phyloP scores from a whole-genome alignment of 2,797 vertebrate species.

The Rhabdomys pumilio region DNA sequence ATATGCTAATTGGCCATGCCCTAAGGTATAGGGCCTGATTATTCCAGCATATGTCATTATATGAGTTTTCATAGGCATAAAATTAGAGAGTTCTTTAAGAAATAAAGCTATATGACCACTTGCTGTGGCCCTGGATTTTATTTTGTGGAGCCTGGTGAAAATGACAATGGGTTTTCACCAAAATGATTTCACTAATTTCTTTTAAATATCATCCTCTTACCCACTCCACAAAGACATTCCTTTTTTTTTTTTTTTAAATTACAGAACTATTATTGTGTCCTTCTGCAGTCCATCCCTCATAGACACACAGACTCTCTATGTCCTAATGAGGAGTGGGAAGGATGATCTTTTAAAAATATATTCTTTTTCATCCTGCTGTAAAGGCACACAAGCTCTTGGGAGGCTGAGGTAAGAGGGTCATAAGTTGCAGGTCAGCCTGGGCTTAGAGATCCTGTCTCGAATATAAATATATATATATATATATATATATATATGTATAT shows the following conservation, averaged over 20 bases:
- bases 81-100: constrained; percentile 59
- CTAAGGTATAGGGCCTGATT: constrained; percentile 66
- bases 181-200: constrained; percentile 12
- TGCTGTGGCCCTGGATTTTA: background rate
- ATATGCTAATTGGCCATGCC: constrained; percentile 37
- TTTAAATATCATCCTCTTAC: constrained; percentile 2
- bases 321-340: background rate
- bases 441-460: background rate
- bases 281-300: background rate
- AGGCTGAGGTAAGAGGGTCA: background rate
- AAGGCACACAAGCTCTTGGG: background rate
- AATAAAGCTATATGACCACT: constrained; percentile 8
- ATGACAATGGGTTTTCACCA: constrained; percentile 50
- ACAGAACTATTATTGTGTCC: background rate
- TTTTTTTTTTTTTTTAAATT: background rate
- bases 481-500: no score
- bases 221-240: constrained; percentile 13
- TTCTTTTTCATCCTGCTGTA: background rate
- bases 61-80: constrained; percentile 53
- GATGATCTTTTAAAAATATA: background rate
- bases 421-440: background rate
- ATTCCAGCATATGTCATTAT: constrained; percentile 65
- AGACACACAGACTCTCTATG: background rate
- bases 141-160: constrained; percentile 52
- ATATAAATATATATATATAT: no score